Evolutionary conservation across 2,888 invertebrate genomes (phyloP).

Genomic region (Tetragnatha montana): DNA sequence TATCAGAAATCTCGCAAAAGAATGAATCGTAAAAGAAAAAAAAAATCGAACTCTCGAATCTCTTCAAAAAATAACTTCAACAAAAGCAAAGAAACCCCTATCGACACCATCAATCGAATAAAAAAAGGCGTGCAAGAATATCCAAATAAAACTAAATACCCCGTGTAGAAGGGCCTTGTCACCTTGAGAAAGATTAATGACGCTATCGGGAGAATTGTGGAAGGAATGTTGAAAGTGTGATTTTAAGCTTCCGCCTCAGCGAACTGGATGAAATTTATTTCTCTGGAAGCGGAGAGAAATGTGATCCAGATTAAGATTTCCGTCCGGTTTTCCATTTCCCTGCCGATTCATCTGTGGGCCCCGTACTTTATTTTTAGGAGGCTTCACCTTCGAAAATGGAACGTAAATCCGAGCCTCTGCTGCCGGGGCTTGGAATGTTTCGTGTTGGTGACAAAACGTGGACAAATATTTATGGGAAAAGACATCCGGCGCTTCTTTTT

Average conservation of each 20-base stretch:
- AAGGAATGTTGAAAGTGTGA: conserved; percentile 66
- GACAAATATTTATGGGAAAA: background rate
- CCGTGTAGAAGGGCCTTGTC: conserved; percentile 29
- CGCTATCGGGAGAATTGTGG: conserved; percentile 61
- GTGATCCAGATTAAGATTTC: conserved; percentile 67
- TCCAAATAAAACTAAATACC: conserved; percentile 53
- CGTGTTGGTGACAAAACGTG: background rate
- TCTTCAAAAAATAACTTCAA: background rate
- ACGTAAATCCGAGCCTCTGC: background rate
- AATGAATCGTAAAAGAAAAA: background rate
- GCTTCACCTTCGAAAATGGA: background rate
- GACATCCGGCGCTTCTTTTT: background rate
- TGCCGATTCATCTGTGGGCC: conserved; percentile 23
- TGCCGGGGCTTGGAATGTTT: background rate
- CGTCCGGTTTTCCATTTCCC: conserved; percentile 37
- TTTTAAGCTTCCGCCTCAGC: conserved; percentile 61
- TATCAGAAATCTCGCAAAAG: too few relatives aligned
- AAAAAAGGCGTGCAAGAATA: conserved; percentile 21
- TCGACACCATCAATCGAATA: conserved; percentile 52
- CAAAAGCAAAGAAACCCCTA: background rate
- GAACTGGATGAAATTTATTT: conserved; percentile 62
- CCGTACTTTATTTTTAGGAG: background rate
- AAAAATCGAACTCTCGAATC: background rate
- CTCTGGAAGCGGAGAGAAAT: conserved; percentile 53
- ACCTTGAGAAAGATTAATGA: conserved; percentile 66